These are phyloP conservation scores for Sebastiscus albofasciatus DNA, from an alignment of 2,797 vertebrate genomes.

Conservation along the genomic window DNA sequence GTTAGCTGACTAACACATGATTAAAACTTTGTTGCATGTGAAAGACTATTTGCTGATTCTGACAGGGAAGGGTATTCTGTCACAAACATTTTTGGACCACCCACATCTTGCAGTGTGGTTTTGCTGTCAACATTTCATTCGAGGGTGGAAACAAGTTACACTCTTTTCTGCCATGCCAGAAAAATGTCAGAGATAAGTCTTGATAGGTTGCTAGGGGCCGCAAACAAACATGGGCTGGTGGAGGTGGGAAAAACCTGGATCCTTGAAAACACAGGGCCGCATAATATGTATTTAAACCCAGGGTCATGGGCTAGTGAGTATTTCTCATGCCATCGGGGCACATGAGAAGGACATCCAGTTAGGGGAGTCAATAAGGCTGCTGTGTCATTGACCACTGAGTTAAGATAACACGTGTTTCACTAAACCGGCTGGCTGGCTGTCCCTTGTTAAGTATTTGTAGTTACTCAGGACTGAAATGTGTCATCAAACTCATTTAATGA, in stretches of 20 bases:
- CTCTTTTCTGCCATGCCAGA: background rate
- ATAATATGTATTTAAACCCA: conserved; percentile 64
- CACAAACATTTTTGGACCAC: conserved; percentile 5
- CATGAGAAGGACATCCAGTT: conserved; percentile 64
- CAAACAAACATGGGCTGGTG: conserved; percentile 30
- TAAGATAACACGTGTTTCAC: conserved; percentile 56
- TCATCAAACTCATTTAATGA: background rate
- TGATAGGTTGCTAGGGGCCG: background rate
- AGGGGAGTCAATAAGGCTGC: conserved; percentile 52
- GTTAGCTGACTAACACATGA: background rate
- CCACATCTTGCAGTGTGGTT: background rate
- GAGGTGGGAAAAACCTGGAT: conserved; percentile 14
- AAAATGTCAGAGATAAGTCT: background rate
- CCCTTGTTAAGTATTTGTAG: background rate
- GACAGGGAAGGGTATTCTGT: background rate
- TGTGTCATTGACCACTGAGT: conserved; percentile 60
- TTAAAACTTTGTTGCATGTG: background rate
- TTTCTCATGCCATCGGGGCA: conserved; percentile 65
- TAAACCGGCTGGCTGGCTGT: conserved; percentile 2
- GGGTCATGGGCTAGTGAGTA: conserved; percentile 60
- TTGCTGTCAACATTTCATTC: background rate
- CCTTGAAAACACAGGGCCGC: conserved; percentile 37
- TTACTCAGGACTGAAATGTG: background rate
- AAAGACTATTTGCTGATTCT: background rate
- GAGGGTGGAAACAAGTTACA: background rate